Evolutionary conservation across 2,113 vertebrate genomes (phyloP), one percentile per base, ranked within the genome.

Genomic region (Quiscalus mexicanus): DNA sequence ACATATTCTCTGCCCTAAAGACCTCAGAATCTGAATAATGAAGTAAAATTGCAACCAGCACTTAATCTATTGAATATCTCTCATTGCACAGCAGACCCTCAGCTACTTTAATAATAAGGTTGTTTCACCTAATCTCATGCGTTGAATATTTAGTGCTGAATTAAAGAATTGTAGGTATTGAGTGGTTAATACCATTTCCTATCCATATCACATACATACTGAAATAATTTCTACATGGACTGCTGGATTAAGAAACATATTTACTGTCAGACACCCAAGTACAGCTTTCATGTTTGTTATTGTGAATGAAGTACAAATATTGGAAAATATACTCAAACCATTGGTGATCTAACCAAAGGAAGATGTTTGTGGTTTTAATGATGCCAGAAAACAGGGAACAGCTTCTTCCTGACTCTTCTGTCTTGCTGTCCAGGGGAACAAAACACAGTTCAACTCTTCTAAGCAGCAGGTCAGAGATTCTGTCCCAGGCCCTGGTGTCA

Each of bases 291-390:
- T 58, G 37, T 74, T 88, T 85, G 11, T 62, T 89, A 44, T 41
- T 84, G 49, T 94, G 68, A 84, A 77, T 37, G 18, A 95, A 94
- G 58, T 50, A n/a, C 5, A 81, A 80, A 27, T 62, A 77, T 41
- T 81, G 60, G 49, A 56, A 86, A 87, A 90, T 53, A 27, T 8
- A 50, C 21, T 22, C 39, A 70, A 84, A 84, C 52, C n/a, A 30
- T 11, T 60, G 49, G 37, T 69, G 37, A 23, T 62, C 15, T 68
- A 90, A 89, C 15, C 23, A 71, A 87, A 67, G 33, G 45, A 93
- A 93, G 59, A 83, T 45, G 21, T 82, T 84, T 93, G 65, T 90
- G 79, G 44, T 79, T 93, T 91, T 53, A 92, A 87, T 56, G 73
- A n/a, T 45, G 37, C 20, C 45, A 78, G 70, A 68, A 88, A 73